A percentile compares a stretch with the other conserved stretches of the same genome.
Conservation (phyloP, 92 coral and sea anemone species). For the Hydrozoanthus gracilis region DNA sequence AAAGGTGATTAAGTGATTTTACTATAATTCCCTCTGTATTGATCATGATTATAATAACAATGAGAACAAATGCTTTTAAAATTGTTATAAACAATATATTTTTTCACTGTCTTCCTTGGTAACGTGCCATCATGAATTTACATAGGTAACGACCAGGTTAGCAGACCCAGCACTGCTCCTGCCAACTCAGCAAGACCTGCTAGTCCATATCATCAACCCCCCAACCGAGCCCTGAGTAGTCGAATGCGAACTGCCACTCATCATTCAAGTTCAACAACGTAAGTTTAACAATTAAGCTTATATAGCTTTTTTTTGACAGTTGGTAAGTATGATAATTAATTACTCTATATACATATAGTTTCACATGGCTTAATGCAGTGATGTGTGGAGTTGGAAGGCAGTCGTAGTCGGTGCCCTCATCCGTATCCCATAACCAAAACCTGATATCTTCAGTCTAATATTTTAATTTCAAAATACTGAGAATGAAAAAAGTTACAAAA, state of each 20-base stretch:
- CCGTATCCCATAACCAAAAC: too few relatives aligned
- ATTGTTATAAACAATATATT: not conserved
- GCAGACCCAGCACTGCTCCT: conserved; percentile 39
- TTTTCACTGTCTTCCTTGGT: too few relatives aligned
- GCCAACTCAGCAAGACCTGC: conserved; percentile 24
- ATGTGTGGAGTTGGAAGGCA: too few relatives aligned
- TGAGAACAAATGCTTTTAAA: not conserved
- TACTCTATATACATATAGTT: not conserved
- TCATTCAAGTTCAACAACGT: conserved; percentile 79
- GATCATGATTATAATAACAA: too few relatives aligned
- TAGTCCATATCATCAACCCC: conserved; percentile 33
- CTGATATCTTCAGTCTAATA: too few relatives aligned
- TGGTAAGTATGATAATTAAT: not conserved
- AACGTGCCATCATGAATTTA: not conserved
- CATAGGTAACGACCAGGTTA: conserved; percentile 11
- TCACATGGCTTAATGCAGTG: too few relatives aligned
- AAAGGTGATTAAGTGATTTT: too few relatives aligned
- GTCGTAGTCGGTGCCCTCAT: too few relatives aligned
- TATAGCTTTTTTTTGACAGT: not conserved
- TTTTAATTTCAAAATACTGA: too few relatives aligned
- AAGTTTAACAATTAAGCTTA: conserved; percentile 48
- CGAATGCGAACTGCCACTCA: conserved; percentile 69
- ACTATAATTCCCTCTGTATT: too few relatives aligned
- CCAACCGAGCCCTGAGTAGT: conserved; percentile 53
- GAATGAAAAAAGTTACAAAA: too few relatives aligned